phyloP scores from a whole-genome alignment of 2,888 invertebrate species.

The Diogma glabrata region DNA sequence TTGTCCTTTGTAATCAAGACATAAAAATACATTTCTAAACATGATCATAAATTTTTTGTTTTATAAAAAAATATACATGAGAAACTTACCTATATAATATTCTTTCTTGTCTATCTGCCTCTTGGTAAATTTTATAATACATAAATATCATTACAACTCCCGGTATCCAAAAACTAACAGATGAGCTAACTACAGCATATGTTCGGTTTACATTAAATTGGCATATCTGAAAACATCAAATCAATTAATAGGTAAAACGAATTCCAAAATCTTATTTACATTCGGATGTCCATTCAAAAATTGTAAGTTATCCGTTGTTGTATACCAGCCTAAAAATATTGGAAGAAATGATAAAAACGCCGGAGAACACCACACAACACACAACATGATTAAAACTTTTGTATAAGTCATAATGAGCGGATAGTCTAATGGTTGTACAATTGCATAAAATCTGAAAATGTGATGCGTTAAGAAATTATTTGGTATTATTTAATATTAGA shows the following conservation, averaged over 20 bases:
- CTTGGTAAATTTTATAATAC: constrained; percentile 80
- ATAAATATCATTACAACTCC: constrained; percentile 87
- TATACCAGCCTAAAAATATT: constrained; percentile 92
- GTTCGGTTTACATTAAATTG: constrained; percentile 75
- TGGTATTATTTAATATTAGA: constrained; percentile 14
- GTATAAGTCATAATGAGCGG: constrained; percentile 82
- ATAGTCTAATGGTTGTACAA: constrained; percentile 84
- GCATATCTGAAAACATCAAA: constrained; percentile 40
- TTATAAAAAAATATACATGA: too few species aligned
- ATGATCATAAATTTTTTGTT: neutral
- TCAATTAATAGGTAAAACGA: too few species aligned
- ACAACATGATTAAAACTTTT: constrained; percentile 68
- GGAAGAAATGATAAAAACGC: constrained; percentile 86
- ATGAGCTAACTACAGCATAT: constrained; percentile 79
- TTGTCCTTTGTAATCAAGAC: too few species aligned
- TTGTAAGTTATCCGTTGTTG: constrained; percentile 66
- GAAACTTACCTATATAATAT: constrained; percentile 72
- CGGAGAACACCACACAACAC: constrained; percentile 84
- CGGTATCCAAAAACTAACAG: constrained; percentile 89
- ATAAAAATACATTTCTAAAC: neutral
- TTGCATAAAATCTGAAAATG: constrained; percentile 63
- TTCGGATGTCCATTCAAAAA: constrained; percentile 56
- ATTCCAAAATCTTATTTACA: constrained; percentile 35
- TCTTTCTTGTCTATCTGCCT: constrained; percentile 73
- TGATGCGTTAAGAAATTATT: neutral